Percentiles rank a stretch among this genome's conserved stretches.
These are phyloP conservation scores for Oligia fasciuncula DNA, from an alignment of 2,888 invertebrate genomes.

Conservation along the genomic window DNA sequence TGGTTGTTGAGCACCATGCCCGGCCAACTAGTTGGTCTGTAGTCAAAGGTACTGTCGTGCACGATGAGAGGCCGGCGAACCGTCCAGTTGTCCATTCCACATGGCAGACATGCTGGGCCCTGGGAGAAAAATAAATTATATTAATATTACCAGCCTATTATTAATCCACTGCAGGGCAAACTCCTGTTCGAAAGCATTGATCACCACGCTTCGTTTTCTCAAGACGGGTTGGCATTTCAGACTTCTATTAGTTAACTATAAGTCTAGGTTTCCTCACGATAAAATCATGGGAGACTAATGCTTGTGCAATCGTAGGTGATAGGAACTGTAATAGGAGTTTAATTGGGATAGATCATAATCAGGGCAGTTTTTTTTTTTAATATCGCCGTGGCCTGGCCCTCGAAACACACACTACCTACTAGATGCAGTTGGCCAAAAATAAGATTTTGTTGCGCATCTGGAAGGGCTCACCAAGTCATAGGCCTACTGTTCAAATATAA, in stretches of 20 bases:
- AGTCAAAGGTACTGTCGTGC: conserved; percentile 86
- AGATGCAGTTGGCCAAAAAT: background rate
- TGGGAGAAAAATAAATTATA: conserved; percentile 48
- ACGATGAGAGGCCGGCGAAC: conserved; percentile 85
- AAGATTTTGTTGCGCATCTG: background rate
- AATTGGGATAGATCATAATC: background rate
- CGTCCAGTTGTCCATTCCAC: conserved; percentile 85
- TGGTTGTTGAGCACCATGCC: conserved; percentile 86
- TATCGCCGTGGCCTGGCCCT: too few relatives aligned
- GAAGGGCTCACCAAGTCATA: background rate
- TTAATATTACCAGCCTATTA: background rate
- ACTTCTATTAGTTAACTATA: background rate
- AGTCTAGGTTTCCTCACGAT: background rate
- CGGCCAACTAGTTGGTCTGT: conserved; percentile 85
- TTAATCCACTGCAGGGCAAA: background rate
- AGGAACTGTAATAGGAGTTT: background rate
- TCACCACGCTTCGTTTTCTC: background rate
- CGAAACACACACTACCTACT: background rate
- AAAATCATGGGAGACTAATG: background rate
- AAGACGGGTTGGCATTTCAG: background rate
- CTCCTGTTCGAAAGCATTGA: background rate
- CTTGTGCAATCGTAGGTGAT: background rate
- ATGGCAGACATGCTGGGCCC: conserved; percentile 82
- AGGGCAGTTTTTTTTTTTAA: too few relatives aligned
- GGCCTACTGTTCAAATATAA: background rate